Base-by-base conservation (phyloP, 1,140 invertebrate genomes). In the Caenorhabditis brenneri region DNA sequence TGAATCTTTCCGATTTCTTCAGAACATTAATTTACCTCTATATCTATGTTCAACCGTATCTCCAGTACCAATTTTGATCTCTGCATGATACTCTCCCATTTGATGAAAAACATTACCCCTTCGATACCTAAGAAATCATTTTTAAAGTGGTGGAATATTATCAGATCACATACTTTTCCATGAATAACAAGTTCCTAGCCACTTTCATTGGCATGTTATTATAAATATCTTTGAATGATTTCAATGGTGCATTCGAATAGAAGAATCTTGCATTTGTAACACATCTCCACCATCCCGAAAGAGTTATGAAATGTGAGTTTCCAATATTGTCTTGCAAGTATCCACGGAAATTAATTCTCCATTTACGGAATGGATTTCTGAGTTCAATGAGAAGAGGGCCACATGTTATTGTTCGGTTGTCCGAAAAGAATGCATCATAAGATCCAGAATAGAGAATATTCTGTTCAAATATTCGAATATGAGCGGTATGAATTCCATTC, bases 221-320 rank as follows among this genome's bases (percentile, higher is more conserved):
- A 27, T 53, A 42, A 42, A 79, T 16, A 15, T 65, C 39, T n/a
- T 9, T 55, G 69, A 79, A 79, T 6, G 48, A 6, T 19, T 51
- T 55, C n/a, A 80, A 42, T 29, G 29, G 48, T 1, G 79, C 6
- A 24, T 83, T 69, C 4, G 69, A 53, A 46, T 83, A 79, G 36
- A 79, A 79, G 49, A 53, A 83, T 79, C 78, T 27, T 19, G 82
- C 82, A 79, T 83, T 65, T 2, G 82, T 27, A 3, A 65, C 65
- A 80, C 58, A 29, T 79, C 48, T 79, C 82, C 82, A 83, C 82
- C 82, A 83, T 65, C 82, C 82, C 36, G 82, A 58, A 6, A 83
- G 27, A 48, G n/a, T 82, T 1, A 82, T 29, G 60, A 82, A 83
- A 31, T 58, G 33, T 6, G 42, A 39, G 22, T 83, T 51, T 2